These are phyloP conservation scores for Pogonomyrmex californicus DNA, from an alignment of 1,140 invertebrate species.

Conservation along the genomic window DNA sequence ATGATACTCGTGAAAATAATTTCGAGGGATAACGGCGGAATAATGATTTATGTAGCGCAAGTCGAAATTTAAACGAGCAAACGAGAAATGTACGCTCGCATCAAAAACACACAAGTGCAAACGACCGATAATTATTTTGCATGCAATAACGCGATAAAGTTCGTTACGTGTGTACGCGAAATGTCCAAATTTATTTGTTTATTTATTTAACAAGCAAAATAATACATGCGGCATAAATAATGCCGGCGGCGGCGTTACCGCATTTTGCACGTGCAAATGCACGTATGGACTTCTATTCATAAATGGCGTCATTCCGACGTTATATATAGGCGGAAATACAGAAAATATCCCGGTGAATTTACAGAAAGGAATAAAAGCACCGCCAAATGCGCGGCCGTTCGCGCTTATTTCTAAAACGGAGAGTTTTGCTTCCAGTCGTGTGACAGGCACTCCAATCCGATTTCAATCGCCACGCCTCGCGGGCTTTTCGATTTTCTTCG, in stretches of 20 bases:
- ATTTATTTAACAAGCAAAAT: neutral
- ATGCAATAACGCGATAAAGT: neutral
- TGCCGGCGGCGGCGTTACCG: too few relatives aligned
- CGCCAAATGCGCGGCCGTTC: neutral
- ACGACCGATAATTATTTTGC: constrained; percentile 18
- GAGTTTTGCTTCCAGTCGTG: neutral
- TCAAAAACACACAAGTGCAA: neutral
- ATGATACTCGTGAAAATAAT: neutral
- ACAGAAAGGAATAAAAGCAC: neutral
- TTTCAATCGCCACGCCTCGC: constrained; percentile 14
- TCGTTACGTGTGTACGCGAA: neutral
- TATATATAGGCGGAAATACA: too few relatives aligned
- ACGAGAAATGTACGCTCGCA: neutral
- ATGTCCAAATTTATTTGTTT: neutral
- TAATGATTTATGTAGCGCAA: neutral
- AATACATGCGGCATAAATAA: too few relatives aligned
- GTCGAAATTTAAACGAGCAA: neutral
- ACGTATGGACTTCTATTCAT: neutral
- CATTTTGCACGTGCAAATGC: neutral
- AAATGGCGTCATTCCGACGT: neutral
- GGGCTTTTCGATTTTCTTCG: constrained; percentile 36
- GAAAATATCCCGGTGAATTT: constrained; percentile 16
- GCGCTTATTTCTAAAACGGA: neutral
- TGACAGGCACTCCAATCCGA: constrained; percentile 45
- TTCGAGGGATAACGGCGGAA: neutral